phyloP scores from a whole-genome alignment of 2,113 vertebrate species.

The Acanthisitta chloris region DNA sequence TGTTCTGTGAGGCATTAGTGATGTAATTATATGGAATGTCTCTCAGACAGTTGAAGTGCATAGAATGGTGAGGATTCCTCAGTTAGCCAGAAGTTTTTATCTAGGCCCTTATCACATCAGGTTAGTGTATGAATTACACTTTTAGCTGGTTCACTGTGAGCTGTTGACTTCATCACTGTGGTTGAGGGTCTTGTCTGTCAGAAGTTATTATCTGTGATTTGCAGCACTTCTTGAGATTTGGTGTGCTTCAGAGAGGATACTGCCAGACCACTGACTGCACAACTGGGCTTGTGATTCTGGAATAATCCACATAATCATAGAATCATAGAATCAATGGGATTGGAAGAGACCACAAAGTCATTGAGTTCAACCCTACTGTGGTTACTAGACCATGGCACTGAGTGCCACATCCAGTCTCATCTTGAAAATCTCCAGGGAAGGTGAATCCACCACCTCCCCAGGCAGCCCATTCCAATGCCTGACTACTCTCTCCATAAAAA shows the following conservation, averaged over 20 bases:
- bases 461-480: too few relatives aligned
- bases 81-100: background rate
- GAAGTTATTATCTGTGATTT: background rate
- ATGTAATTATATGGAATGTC: background rate
- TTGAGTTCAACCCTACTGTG: too few relatives aligned
- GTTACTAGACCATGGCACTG: too few relatives aligned
- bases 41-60: background rate
- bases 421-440: too few relatives aligned
- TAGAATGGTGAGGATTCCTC: background rate
- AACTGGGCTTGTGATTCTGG: background rate
- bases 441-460: too few relatives aligned
- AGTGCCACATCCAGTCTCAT: too few relatives aligned
- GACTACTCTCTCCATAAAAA: too few relatives aligned
- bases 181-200: background rate
- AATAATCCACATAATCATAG: background rate
- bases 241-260: background rate
- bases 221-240: background rate
- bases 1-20: background rate
- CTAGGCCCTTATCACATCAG: background rate
- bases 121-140: background rate
- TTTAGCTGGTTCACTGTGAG: background rate
- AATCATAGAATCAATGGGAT: too few relatives aligned
- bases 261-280: background rate
- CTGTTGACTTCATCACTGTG: background rate
- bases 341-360: too few relatives aligned